A percentile compares a stretch with the other conserved stretches of the same genome.
These are phyloP conservation scores for Lordiphosa andalusiaca DNA, from an alignment of 2,888 invertebrate genomes.

Conservation along the genomic window DNA sequence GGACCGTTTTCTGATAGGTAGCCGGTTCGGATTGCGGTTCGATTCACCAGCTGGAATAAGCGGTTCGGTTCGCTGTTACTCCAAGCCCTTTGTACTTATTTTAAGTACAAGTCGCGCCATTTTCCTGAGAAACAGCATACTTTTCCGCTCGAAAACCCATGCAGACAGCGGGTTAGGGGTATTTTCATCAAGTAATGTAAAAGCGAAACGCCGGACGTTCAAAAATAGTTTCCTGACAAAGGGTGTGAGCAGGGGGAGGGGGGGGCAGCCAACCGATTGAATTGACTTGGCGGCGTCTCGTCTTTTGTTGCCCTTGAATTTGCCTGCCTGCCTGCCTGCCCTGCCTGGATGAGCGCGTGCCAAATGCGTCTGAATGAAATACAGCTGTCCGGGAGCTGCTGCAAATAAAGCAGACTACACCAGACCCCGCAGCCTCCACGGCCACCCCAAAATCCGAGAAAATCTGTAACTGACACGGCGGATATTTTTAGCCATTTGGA, in stretches of 20 bases:
- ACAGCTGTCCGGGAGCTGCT: conserved; percentile 53
- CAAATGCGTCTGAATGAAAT: conserved; percentile 57
- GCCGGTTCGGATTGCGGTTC: too few relatives aligned
- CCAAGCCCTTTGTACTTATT: too few relatives aligned
- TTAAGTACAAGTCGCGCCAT: too few relatives aligned
- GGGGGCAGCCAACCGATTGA: conserved; percentile 5
- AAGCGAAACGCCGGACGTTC: conserved; percentile 41
- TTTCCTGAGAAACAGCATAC: conserved; percentile 11
- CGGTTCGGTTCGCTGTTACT: too few relatives aligned
- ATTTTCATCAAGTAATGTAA: not conserved
- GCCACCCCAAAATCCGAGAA: not conserved
- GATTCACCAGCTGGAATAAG: too few relatives aligned
- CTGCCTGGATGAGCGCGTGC: conserved; percentile 46
- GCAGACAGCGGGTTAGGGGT: too few relatives aligned
- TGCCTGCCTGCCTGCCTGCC: not conserved
- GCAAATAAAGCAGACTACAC: conserved; percentile 5
- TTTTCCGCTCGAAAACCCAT: not conserved
- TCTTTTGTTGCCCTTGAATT: conserved; percentile 36
- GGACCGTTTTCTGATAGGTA: too few relatives aligned
- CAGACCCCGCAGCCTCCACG: too few relatives aligned
- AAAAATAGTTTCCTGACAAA: conserved; percentile 43
- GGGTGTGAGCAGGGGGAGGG: not conserved
- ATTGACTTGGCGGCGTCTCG: conserved; percentile 23
- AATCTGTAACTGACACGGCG: conserved; percentile 32
- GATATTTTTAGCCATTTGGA: conserved; percentile 23